phyloP scores from a whole-genome alignment of 2,888 invertebrate genomes.

The Tanytarsus gracilentus region DNA sequence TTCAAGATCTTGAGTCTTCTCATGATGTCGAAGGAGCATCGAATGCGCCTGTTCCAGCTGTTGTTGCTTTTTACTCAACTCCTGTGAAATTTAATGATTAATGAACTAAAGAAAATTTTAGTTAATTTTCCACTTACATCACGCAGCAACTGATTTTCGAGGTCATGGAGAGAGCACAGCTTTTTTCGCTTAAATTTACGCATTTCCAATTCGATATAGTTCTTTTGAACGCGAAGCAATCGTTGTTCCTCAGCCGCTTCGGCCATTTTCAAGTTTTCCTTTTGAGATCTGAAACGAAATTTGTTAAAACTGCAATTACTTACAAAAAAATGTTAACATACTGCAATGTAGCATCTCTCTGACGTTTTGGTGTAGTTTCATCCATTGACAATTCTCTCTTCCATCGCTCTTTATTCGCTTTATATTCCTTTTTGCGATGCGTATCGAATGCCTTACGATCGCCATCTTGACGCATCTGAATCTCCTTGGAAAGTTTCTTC shows the following conservation, averaged over 20 bases:
- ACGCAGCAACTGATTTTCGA: constrained; percentile 82
- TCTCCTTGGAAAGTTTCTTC: constrained; percentile 88
- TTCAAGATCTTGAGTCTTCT: constrained; percentile 92
- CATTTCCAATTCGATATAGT: constrained; percentile 85
- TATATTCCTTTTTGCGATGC: constrained; percentile 94
- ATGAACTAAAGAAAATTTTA: constrained; percentile 7
- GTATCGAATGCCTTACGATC: constrained; percentile 86
- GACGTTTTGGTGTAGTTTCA: constrained; percentile 84
- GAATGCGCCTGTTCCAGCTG: constrained; percentile 92
- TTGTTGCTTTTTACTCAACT: constrained; percentile 87
- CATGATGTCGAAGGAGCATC: constrained; percentile 91
- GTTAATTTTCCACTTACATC: constrained; percentile 52
- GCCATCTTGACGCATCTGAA: constrained; percentile 76
- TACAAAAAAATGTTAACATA: constrained; percentile 41
- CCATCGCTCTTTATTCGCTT: constrained; percentile 92
- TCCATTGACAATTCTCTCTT: constrained; percentile 88
- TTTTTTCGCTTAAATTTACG: constrained; percentile 86
- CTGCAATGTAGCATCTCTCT: constrained; percentile 82
- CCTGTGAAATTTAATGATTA: constrained; percentile 48
- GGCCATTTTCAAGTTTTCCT: constrained; percentile 82
- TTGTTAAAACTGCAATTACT: not conserved
- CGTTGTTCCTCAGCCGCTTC: constrained; percentile 87
- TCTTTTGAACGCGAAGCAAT: constrained; percentile 77
- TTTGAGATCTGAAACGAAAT: constrained; percentile 57
- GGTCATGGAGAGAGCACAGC: constrained; percentile 72